These are phyloP conservation scores for Arbacia lixula DNA, from an alignment of 53 echinoderm and acorn worm species.

Conservation along the genomic window DNA sequence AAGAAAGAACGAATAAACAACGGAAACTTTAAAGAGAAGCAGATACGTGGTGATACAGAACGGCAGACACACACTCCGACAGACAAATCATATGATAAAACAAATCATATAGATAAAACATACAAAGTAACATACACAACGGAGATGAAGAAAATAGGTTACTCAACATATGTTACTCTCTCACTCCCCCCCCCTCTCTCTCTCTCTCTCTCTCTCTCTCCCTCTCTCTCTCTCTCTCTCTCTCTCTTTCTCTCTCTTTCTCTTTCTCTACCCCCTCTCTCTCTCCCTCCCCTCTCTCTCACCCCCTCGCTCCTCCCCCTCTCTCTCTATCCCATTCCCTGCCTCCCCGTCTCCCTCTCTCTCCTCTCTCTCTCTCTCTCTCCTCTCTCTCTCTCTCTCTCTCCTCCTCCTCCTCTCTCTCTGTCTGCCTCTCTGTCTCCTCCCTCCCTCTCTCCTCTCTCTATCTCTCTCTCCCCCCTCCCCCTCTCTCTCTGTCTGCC, in stretches of 20 bases:
- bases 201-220: background rate
- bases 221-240: background rate
- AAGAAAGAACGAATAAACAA: too few species aligned
- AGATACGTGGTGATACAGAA: too few species aligned
- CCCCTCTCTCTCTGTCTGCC: background rate
- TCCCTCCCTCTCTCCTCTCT: background rate
- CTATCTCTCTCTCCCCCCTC: background rate
- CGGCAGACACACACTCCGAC: too few species aligned
- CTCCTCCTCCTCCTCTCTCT: background rate
- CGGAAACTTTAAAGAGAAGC: too few species aligned
- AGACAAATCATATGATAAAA: too few species aligned
- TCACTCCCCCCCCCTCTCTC: background rate
- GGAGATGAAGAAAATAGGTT: background rate
- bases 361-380: background rate
- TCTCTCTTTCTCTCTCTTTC: background rate
- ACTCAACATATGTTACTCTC: background rate
- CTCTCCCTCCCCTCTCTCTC: background rate
- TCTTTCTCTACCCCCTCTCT: background rate
- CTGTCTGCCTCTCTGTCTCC: background rate
- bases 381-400: background rate
- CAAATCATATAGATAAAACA: too few species aligned
- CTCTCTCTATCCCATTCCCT: background rate
- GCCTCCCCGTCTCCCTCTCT: background rate
- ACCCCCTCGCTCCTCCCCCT: background rate
- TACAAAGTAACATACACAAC: too few species aligned